Evolutionary conservation across 2,113 vertebrate species (phyloP).

Genomic region (Micronycteris hirsuta): DNA sequence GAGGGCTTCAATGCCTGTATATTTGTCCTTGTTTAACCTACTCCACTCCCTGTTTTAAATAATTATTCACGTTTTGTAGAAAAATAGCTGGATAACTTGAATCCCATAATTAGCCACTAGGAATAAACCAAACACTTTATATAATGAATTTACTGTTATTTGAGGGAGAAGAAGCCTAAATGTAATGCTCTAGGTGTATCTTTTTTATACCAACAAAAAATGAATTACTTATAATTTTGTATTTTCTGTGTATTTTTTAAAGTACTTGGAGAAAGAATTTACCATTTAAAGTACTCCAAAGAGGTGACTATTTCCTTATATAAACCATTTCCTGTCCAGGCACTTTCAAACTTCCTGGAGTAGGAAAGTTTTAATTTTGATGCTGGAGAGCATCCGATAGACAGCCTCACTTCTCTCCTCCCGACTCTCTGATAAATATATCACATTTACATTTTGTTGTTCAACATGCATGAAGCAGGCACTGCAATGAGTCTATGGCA

Average conservation of each 20-base stretch:
- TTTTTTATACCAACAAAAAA: neutral
- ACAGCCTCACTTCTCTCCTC: neutral
- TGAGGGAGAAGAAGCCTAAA: neutral
- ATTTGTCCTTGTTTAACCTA: neutral
- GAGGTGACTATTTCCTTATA: neutral
- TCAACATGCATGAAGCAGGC: neutral
- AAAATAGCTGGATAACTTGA: neutral
- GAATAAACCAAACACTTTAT: neutral
- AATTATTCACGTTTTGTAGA: neutral
- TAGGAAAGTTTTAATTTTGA: neutral
- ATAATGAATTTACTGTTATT: neutral
- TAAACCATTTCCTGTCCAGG: neutral
- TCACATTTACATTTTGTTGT: neutral
- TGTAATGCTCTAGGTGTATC: neutral
- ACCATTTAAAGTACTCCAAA: neutral
- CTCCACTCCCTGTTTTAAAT: neutral
- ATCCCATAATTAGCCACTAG: neutral
- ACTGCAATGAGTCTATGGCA: neutral
- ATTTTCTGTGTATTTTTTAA: neutral
- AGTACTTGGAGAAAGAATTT: neutral
- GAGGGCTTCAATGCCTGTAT: neutral
- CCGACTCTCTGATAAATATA: neutral
- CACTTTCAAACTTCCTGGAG: neutral
- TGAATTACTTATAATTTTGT: slow-evolving; percentile 5
- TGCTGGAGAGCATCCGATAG: neutral